phyloP scores from a whole-genome alignment of 2,797 vertebrate species.

The Phataginus tricuspis region DNA sequence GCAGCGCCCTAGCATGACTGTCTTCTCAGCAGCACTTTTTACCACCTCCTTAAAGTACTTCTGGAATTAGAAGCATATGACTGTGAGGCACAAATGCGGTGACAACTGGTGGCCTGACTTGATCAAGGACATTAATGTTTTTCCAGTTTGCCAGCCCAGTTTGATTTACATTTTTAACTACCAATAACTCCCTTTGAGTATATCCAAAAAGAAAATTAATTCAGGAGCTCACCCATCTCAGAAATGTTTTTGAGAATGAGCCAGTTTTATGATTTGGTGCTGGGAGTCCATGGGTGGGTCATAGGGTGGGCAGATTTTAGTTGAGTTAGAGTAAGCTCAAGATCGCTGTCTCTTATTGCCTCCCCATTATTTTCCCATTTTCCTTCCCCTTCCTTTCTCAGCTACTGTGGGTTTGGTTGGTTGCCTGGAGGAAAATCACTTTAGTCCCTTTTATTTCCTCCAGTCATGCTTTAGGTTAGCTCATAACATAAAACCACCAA shows the following conservation, averaged over 20 bases:
- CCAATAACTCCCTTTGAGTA: not conserved
- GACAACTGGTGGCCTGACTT: not conserved
- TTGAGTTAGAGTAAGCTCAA: not conserved
- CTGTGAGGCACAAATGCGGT: not conserved
- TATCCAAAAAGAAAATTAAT: constrained; percentile 30
- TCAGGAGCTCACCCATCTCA: not conserved
- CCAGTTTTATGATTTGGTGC: constrained; percentile 10
- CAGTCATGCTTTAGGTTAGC: not conserved
- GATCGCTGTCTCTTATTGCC: not conserved
- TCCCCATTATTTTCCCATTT: constrained; percentile 13
- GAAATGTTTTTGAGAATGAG: constrained; percentile 36
- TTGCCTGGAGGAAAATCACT: not conserved
- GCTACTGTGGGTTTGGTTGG: constrained; percentile 4
- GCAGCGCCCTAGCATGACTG: not conserved
- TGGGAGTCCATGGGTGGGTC: not conserved
- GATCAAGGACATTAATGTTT: not conserved
- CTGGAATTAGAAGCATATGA: not conserved
- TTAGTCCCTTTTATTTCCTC: not conserved
- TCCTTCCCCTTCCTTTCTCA: not conserved
- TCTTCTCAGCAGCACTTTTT: not conserved
- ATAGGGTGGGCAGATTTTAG: not conserved
- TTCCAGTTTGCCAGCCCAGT: not conserved
- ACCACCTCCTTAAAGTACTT: not conserved
- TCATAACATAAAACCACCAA: constrained; percentile 51
- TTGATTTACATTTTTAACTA: constrained; percentile 36